Percentiles rank a stretch among this genome's conserved stretches.
Conservation (phyloP, 64 coral and sea anemone species). For the Pachyseris speciosa region DNA sequence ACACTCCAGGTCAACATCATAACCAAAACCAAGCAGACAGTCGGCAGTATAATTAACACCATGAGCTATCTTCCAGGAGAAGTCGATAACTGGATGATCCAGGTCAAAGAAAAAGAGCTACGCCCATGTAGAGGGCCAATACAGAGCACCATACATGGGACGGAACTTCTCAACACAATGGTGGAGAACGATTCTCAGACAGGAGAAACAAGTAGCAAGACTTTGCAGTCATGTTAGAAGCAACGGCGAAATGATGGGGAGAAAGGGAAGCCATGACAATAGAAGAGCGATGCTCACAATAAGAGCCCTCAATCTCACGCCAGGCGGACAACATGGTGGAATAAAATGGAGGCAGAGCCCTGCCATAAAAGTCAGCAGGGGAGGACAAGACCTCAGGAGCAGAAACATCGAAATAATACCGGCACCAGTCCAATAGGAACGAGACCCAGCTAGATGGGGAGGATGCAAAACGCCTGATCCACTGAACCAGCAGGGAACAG, state of each 20-base stretch:
- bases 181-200: background rate
- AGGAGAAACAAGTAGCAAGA: background rate
- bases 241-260: background rate
- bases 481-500: background rate
- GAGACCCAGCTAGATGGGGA: background rate
- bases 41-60: background rate
- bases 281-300: background rate
- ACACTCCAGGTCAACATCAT: background rate
- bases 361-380: background rate
- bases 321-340: background rate
- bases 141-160: background rate
- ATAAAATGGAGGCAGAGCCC: background rate
- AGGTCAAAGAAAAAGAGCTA: background rate
- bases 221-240: background rate
- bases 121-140: conserved; percentile 8
- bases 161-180: background rate
- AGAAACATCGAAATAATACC: background rate
- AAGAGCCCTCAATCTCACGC: background rate
- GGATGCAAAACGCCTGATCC: background rate
- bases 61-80: background rate
- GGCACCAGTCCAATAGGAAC: background rate
- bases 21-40: background rate
- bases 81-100: background rate
- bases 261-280: background rate
- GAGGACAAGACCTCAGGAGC: background rate